phyloP scores from a whole-genome alignment of 2,888 invertebrate species.

The Ophion slaviceki region DNA sequence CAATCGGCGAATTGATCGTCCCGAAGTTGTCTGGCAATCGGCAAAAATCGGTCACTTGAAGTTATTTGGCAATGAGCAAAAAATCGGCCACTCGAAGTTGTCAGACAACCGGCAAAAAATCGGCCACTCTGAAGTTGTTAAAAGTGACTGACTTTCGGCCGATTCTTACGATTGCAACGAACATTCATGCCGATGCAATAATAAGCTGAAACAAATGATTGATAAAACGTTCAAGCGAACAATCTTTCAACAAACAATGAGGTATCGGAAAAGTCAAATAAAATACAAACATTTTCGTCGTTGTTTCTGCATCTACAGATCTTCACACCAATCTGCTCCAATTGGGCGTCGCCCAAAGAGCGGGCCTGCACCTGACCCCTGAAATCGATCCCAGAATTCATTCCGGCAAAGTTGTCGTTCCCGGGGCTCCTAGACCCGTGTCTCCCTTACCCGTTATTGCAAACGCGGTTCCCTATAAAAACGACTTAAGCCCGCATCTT shows the following conservation, averaged over 20 bases:
- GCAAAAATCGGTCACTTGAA: too few species aligned
- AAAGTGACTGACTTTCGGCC: too few species aligned
- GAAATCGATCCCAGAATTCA: slow-evolving; percentile 72
- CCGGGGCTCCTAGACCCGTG: slow-evolving; percentile 72
- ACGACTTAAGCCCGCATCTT: slow-evolving; percentile 80
- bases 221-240: too few species aligned
- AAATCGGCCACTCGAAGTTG: neutral
- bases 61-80: neutral
- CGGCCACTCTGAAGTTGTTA: neutral
- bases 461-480: slow-evolving; percentile 76
- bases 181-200: neutral
- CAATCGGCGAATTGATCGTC: too few species aligned
- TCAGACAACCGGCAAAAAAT: neutral
- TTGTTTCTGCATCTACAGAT: slow-evolving; percentile 66
- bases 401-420: slow-evolving; percentile 73
- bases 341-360: slow-evolving; percentile 67
- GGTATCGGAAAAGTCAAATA: neutral
- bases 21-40: too few species aligned
- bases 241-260: too few species aligned
- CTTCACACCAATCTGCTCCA: slow-evolving; percentile 72
- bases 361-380: slow-evolving; percentile 74
- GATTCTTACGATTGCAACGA: too few species aligned
- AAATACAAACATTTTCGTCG: neutral
- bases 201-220: neutral
- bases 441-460: slow-evolving; percentile 74